Conservation (phyloP, 2,888 invertebrate genomes). For the Drosophila fulvimacula region DNA sequence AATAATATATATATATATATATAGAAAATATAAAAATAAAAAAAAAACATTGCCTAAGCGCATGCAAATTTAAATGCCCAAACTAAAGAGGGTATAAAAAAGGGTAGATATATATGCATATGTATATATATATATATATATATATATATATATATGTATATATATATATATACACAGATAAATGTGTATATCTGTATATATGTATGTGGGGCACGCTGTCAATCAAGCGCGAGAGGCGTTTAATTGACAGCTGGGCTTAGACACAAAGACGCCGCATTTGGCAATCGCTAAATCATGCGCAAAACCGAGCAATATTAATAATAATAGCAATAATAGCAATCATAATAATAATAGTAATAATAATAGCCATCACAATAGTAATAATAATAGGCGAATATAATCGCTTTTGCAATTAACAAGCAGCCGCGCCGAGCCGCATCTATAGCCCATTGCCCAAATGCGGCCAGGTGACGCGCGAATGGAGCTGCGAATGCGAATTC, state of each 20-base stretch:
- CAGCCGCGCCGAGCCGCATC: not conserved
- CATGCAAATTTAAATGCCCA: constrained; percentile 14
- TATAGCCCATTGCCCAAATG: constrained; percentile 38
- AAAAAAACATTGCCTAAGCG: constrained; percentile 32
- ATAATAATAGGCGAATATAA: constrained; percentile 4
- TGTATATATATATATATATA: not conserved
- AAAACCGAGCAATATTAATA: not conserved
- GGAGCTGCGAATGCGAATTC: constrained; percentile 9
- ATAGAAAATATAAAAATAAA: constrained; percentile 9
- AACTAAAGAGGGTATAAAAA: not conserved
- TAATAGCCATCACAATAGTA: constrained; percentile 1
- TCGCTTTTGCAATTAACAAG: constrained; percentile 41
- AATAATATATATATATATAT: not conserved
- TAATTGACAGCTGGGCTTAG: constrained; percentile 16
- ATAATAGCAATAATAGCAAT: not conserved
- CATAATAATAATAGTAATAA: not conserved
- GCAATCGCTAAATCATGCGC: constrained; percentile 1
- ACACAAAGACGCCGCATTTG: constrained; percentile 16
- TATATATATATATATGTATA: not conserved
- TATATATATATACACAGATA: not conserved
- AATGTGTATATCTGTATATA: not conserved
- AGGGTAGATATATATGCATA: not conserved
- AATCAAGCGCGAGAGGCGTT: constrained; percentile 1
- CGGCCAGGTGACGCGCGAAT: constrained; percentile 55
- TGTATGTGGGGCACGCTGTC: not conserved